These are phyloP conservation scores for Heterohyrax brucei DNA, from an alignment of 2,797 vertebrate species.

Conservation along the genomic window DNA sequence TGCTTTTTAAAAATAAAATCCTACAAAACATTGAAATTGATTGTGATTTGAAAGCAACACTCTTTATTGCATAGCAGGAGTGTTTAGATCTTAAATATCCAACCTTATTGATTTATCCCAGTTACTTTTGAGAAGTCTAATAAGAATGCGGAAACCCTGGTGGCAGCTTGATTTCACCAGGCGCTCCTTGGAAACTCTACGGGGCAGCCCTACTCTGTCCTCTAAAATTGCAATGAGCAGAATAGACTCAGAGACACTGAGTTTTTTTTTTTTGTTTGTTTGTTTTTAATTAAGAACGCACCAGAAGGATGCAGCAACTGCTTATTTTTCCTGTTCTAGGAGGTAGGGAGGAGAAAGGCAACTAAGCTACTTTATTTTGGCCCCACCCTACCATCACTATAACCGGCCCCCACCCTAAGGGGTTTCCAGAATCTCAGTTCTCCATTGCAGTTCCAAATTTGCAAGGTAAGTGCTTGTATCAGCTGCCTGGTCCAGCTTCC, in stretches of 20 bases:
- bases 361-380: neutral
- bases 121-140: slow-evolving; percentile 47
- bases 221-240: too few relatives aligned
- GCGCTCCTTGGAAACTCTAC: too few relatives aligned
- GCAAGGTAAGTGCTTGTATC: neutral
- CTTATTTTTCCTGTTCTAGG: neutral
- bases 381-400: neutral
- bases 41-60: neutral
- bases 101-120: neutral
- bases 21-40: slow-evolving; percentile 6
- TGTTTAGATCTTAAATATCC: neutral
- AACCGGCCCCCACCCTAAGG: neutral
- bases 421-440: slow-evolving; percentile 23
- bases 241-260: too few relatives aligned
- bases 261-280: too few relatives aligned
- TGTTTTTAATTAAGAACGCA: neutral
- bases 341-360: neutral
- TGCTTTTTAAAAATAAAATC: neutral
- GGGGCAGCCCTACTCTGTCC: too few relatives aligned
- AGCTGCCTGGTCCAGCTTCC: neutral
- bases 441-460: neutral
- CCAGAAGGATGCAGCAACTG: neutral
- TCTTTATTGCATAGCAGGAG: neutral
- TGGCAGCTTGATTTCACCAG: too few relatives aligned
- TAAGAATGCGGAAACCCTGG: neutral